Conservation (phyloP, 2,888 invertebrate genomes). For the Asteroscopus sphinx region DNA sequence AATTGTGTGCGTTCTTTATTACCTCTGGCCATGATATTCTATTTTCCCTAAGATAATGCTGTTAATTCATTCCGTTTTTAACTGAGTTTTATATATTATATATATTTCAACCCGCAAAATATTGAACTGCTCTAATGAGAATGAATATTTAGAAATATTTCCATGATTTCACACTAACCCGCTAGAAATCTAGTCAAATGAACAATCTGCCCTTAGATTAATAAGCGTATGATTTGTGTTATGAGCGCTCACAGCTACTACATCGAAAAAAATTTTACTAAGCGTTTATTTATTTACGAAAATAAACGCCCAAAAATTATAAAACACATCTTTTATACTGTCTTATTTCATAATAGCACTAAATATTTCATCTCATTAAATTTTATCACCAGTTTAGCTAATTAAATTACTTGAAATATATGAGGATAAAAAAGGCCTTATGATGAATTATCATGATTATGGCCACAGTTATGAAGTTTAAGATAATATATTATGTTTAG, state of each 20-base stretch:
- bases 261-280: not conserved
- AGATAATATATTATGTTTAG: conserved; percentile 16
- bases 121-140: no score
- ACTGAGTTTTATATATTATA: no score
- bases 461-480: conserved; percentile 25
- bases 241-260: not conserved
- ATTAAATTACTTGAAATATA: conserved; percentile 53
- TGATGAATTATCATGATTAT: conserved; percentile 31
- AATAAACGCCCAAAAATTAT: conserved; percentile 6
- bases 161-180: no score
- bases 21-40: no score
- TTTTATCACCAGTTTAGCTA: conserved; percentile 48
- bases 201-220: not conserved
- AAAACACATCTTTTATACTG: not conserved
- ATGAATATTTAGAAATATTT: no score
- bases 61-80: no score
- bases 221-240: not conserved
- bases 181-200: not conserved
- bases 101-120: no score
- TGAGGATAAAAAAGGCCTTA: conserved; percentile 34
- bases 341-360: conserved; percentile 42
- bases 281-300: not conserved
- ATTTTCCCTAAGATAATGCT: no score
- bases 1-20: no score
- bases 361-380: conserved; percentile 57